Percentiles rank a stretch among this genome's conserved stretches.
phyloP scores from a whole-genome alignment of 2,113 vertebrate species.

The Phyllostomus discolor region DNA sequence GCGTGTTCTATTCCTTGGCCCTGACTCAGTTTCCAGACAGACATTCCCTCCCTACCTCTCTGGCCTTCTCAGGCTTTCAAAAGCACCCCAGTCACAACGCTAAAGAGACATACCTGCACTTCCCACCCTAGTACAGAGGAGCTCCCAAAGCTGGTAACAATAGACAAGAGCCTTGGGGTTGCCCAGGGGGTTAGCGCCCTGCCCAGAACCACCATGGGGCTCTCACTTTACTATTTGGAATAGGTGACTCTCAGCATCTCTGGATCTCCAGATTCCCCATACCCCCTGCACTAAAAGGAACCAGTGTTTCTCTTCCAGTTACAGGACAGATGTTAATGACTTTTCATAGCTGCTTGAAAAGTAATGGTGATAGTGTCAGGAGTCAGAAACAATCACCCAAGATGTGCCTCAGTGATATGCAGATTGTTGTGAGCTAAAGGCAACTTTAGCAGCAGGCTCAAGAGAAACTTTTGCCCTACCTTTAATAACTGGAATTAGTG shows the following conservation, averaged over 20 bases:
- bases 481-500: too few species aligned
- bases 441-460: too few species aligned
- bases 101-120: not conserved
- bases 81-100: not conserved
- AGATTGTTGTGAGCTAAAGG: too few species aligned
- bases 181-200: rapidly evolving
- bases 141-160: too few species aligned
- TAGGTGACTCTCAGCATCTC: not conserved
- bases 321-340: not conserved
- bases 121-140: not conserved
- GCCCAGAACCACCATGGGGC: not conserved
- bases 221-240: not conserved
- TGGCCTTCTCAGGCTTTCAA: not conserved
- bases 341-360: not conserved
- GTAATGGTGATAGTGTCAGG: not conserved
- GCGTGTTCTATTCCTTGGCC: too few species aligned
- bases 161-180: rapidly evolving
- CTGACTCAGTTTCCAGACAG: not conserved
- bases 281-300: not conserved
- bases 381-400: not conserved
- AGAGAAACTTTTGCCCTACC: too few species aligned
- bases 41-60: not conserved
- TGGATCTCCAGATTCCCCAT: not conserved
- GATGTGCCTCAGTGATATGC: too few species aligned
- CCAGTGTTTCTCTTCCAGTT: not conserved